Evolutionary conservation across 1,140 invertebrate species (phyloP), one percentile per base, ranked within the genome.

Genomic region (Aphaenogaster floridana): DNA sequence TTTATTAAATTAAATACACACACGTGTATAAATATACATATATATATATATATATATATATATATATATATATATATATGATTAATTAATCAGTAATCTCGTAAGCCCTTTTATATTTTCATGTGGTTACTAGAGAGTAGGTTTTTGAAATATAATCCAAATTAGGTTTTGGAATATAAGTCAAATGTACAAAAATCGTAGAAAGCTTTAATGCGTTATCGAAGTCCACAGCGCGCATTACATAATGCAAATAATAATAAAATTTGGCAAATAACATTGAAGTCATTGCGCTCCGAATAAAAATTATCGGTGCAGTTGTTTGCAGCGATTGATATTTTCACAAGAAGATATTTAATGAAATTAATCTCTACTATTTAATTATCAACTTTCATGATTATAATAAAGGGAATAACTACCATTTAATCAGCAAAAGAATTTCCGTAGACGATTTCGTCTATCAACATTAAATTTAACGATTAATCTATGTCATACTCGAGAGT

Each of bases 281-380:
- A 15, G 45, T 79, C 45, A 21, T 80, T 80, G 34, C 8, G 39
- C 45, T 52, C 52, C n/a, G 15, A 68, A 28, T 54, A 79, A 61
- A 77, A 77, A 34, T 77, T 77, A 77, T 77, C 34, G 74, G 50
- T 34, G 42, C n/a, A 48, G 17, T 5, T 72, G 34, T 0, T 28
- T 13, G 74, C 17, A 21, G 54, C 74, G 57, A 61, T 77, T 39
- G 28, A 72, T 28, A 72, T 39, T 54, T 34, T 28, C 28, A 8
- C 59, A 45, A 77, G 54, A 45, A 59, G 42, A 77, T 77, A 61
- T 77, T 59, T 28, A 45, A 59, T 42, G 54, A 42, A 77, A 72
- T 28, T 28, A 28, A 28, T 28, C 28, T 28, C 28, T 72, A 15
- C 48, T 50, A 15, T 72, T 72, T 52, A 50, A 72, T 72, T 52